Evolutionary conservation across 2,888 invertebrate genomes (phyloP).

Genomic region (Cerastis leucographa): DNA sequence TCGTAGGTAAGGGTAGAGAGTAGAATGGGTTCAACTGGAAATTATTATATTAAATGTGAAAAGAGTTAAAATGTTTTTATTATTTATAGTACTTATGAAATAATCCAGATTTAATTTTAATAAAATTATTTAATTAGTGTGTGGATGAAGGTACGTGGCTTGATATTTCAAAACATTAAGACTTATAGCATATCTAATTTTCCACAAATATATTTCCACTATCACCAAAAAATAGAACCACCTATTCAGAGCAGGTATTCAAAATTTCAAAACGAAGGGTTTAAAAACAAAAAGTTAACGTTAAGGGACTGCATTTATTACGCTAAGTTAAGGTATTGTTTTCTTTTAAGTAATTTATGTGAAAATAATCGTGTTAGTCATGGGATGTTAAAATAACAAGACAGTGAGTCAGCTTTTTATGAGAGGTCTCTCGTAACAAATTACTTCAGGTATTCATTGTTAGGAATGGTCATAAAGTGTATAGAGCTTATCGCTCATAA

Average conservation of each 20-base stretch:
- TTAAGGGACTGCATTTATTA: not conserved
- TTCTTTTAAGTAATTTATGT: conserved; percentile 19
- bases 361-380: conserved; percentile 38
- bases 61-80: not conserved
- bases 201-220: not conserved
- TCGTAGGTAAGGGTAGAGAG: conserved; percentile 59
- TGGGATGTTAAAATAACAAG: conserved; percentile 32
- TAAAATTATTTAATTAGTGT: not conserved
- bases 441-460: conserved; percentile 10
- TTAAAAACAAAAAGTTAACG: not conserved
- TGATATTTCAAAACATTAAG: not conserved
- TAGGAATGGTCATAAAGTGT: not conserved
- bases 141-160: not conserved
- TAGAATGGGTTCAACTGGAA: not conserved
- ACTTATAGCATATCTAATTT: not conserved
- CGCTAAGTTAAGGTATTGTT: conserved; percentile 5
- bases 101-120: not conserved
- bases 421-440: not conserved
- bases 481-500: not conserved
- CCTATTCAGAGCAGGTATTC: not conserved
- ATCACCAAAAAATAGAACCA: not conserved
- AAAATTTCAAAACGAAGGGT: not conserved
- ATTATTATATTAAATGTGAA: not conserved
- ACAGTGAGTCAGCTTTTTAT: conserved; percentile 37
- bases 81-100: not conserved